Evolutionary conservation across 2,888 invertebrate genomes (phyloP), one percentile per base, ranked within the genome.

Genomic region (Pachycephus smyrnensis): DNA sequence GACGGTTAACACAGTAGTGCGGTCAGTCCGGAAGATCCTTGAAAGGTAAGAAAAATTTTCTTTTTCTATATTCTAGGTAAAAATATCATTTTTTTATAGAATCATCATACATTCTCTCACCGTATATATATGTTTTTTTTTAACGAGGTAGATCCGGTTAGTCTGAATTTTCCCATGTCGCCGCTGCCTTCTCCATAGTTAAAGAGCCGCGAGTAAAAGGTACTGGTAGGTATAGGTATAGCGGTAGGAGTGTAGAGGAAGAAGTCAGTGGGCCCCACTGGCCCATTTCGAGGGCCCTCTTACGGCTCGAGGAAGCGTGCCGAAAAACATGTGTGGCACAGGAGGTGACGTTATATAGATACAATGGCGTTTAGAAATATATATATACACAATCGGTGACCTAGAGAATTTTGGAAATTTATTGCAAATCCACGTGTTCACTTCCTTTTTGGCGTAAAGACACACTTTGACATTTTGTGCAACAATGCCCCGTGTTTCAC

Each of bases 251-350:
- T 55, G 23, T 55, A 55, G 23, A 55, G 11, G 71, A 71, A 35
- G 71, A 71, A 71, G 71, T 31, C 31, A 31, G 30, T 33, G 71
- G 71, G 71, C 71, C 31, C 32, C 31, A 32, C 33, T 71, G 31
- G 32, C 71, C 31, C 32, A 71, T 33, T 30, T 71, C 71, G 30
- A 15, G 55, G 74, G 69, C 76, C 77, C 74, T 74, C 76, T 79
- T 40, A 12, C 75, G 73, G 68, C 71, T 74, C 68, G 75, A 75
- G 55, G 77, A 80, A 79, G 80, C 80, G 82, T 80, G 80, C 68
- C 75, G 37, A 31, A 75, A 74, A 55, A 87, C 84, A 87, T 76
- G 83, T 88, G 86, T 83, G 80, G 68, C 73, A 31, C 86, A 87
- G 82, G 73, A 77, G 55, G 55, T 55, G 23, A 55, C 23, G 55